Evolutionary conservation across 1,140 invertebrate species (phyloP).

Genomic region (Tetraneura akinire): DNA sequence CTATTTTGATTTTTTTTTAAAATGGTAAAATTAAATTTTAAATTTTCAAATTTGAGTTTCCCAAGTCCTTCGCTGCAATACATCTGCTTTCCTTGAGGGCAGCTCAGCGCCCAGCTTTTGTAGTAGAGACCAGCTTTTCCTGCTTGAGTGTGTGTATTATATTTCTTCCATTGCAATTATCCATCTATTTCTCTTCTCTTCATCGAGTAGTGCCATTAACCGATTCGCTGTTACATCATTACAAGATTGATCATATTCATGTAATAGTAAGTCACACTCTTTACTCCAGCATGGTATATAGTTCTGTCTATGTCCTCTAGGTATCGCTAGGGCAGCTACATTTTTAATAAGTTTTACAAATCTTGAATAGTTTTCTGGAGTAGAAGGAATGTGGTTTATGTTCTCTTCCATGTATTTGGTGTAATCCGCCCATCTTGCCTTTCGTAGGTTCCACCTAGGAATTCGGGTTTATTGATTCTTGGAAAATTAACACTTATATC

Average conservation of each 20-base stretch:
- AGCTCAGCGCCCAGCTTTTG: background rate
- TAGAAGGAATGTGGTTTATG: background rate
- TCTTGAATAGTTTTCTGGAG: background rate
- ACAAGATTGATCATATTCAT: background rate
- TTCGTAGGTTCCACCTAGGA: background rate
- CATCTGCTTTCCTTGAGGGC: no score
- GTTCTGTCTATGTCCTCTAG: background rate
- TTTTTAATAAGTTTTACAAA: background rate
- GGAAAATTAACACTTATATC: background rate
- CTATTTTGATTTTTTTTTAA: no score
- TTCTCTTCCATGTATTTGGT: constrained; percentile 1
- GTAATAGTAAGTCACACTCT: background rate
- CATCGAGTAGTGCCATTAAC: background rate
- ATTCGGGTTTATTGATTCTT: background rate
- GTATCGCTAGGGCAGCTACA: background rate
- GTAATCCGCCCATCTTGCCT: background rate
- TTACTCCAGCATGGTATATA: background rate
- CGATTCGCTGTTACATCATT: constrained; percentile 1
- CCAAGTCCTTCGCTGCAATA: no score
- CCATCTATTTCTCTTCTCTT: constrained; percentile 1
- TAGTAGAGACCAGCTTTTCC: background rate
- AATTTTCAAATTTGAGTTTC: no score
- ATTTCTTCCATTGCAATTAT: background rate
- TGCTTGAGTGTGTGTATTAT: background rate
- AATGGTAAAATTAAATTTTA: no score